phyloP scores from a whole-genome alignment of 1,140 invertebrate species.

The Himalopsyche phryganea region DNA sequence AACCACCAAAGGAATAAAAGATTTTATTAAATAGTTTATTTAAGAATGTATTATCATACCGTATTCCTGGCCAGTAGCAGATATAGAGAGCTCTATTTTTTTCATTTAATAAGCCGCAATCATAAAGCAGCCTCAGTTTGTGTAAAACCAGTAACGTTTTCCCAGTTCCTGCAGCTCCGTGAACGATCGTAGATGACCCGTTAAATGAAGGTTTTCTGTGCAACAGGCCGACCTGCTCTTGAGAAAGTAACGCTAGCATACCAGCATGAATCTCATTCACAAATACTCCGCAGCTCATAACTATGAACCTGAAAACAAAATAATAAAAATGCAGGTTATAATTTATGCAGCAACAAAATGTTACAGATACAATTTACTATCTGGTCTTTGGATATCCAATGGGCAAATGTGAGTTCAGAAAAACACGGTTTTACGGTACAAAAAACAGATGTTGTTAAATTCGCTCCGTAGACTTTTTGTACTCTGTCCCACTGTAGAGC shows the following conservation, averaged over 20 bases:
- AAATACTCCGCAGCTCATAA: slow-evolving; percentile 42
- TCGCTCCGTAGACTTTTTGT: too few species aligned
- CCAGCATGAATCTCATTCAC: slow-evolving; percentile 41
- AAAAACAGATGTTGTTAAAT: too few species aligned
- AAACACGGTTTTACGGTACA: too few species aligned
- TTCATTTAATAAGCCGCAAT: slow-evolving; percentile 36
- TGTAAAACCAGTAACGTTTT: slow-evolving; percentile 42
- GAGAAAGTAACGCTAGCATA: slow-evolving; percentile 40
- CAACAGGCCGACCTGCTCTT: slow-evolving; percentile 39
- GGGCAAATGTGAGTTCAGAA: too few species aligned
- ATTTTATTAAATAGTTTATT: too few species aligned
- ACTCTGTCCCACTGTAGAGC: too few species aligned
- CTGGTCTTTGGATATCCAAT: too few species aligned
- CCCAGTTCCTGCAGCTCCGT: slow-evolving; percentile 43
- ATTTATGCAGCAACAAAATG: neutral
- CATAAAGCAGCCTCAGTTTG: slow-evolving; percentile 38
- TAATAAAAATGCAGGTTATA: neutral
- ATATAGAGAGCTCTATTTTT: slow-evolving; percentile 40
- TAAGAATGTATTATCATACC: too few species aligned
- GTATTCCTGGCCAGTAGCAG: slow-evolving; percentile 44
- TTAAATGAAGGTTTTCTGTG: slow-evolving; percentile 29
- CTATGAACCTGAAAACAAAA: slow-evolving; percentile 36
- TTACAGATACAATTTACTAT: too few species aligned
- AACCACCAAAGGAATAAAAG: too few species aligned
- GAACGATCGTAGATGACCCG: slow-evolving; percentile 37